phyloP scores from a whole-genome alignment of 2,797 vertebrate species.

The Xiphophorus birchmanni region DNA sequence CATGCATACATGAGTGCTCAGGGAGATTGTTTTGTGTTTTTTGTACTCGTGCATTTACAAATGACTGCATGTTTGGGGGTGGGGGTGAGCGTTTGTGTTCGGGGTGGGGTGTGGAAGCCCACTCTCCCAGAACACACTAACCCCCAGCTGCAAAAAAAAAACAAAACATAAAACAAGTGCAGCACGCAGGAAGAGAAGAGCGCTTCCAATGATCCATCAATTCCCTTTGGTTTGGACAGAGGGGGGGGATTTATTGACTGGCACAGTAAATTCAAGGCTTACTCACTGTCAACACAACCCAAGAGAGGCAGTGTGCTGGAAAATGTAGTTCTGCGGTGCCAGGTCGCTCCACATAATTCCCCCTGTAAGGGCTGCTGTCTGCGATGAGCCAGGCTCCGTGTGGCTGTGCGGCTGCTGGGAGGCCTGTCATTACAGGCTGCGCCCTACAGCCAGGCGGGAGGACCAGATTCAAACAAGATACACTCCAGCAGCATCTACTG shows the following conservation, averaged over 20 bases:
- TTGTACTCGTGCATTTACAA: conserved; percentile 6
- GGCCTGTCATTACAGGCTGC: conserved; percentile 76
- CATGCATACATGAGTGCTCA: neutral
- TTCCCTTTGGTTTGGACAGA: conserved; percentile 66
- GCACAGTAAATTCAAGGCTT: conserved; percentile 77
- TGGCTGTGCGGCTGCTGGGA: conserved; percentile 70
- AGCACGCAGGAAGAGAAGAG: conserved; percentile 55
- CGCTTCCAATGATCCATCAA: conserved; percentile 69
- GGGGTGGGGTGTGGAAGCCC: no score
- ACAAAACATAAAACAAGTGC: conserved; percentile 45
- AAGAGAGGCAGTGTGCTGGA: conserved; percentile 75
- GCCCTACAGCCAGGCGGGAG: conserved; percentile 67
- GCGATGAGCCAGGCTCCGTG: conserved; percentile 70
- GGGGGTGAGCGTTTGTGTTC: neutral
- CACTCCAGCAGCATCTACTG: conserved; percentile 53
- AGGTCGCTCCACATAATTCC: conserved; percentile 76
- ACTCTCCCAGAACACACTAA: conserved; percentile 17
- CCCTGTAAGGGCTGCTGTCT: conserved; percentile 70
- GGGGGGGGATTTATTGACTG: conserved; percentile 71
- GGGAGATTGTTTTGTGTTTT: neutral
- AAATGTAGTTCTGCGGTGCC: conserved; percentile 72
- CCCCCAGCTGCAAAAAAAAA: conserved; percentile 34
- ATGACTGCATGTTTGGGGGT: conserved; percentile 1
- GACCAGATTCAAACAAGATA: conserved; percentile 61
- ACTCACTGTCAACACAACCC: conserved; percentile 76